These are phyloP conservation scores for Planococcus citri DNA, from an alignment of 1,140 invertebrate species.

Conservation along the genomic window DNA sequence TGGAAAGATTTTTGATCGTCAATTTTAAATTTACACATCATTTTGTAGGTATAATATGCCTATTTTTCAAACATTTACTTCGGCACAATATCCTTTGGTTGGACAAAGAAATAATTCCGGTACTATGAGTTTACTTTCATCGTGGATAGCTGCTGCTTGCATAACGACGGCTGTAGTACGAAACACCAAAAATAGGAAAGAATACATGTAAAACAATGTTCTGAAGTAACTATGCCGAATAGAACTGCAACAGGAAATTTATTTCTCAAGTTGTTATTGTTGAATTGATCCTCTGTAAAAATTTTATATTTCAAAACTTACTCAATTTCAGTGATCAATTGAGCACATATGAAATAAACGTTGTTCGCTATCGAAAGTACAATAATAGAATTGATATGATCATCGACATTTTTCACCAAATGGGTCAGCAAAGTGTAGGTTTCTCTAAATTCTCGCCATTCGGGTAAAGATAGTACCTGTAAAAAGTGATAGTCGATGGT, in stretches of 20 bases:
- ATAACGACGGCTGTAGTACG: conserved; percentile 29
- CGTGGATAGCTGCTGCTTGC: conserved; percentile 28
- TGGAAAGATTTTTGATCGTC: conserved; percentile 11
- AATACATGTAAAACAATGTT: conserved; percentile 30
- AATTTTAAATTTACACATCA: not conserved
- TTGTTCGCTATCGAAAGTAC: conserved; percentile 30
- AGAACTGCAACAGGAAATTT: conserved; percentile 24
- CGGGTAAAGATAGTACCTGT: conserved; percentile 25
- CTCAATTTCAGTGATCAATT: conserved; percentile 31
- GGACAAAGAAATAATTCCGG: conserved; percentile 30
- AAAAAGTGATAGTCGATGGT: not conserved
- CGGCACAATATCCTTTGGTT: conserved; percentile 28
- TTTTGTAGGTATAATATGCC: not conserved
- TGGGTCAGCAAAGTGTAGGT: conserved; percentile 27
- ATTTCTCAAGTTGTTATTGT: not conserved
- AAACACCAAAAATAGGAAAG: conserved; percentile 29
- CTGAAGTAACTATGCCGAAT: conserved; percentile 28
- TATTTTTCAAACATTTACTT: conserved; percentile 25
- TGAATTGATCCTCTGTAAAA: too few species aligned
- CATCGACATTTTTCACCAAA: conserved; percentile 29
- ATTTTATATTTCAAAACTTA: conserved; percentile 24
- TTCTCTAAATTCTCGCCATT: conserved; percentile 29
- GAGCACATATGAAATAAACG: conserved; percentile 31
- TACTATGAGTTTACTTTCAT: conserved; percentile 27
- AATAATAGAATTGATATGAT: conserved; percentile 29